Base-by-base conservation (phyloP, 2,797 vertebrate genomes). In the Peromyscus melanophrys region DNA sequence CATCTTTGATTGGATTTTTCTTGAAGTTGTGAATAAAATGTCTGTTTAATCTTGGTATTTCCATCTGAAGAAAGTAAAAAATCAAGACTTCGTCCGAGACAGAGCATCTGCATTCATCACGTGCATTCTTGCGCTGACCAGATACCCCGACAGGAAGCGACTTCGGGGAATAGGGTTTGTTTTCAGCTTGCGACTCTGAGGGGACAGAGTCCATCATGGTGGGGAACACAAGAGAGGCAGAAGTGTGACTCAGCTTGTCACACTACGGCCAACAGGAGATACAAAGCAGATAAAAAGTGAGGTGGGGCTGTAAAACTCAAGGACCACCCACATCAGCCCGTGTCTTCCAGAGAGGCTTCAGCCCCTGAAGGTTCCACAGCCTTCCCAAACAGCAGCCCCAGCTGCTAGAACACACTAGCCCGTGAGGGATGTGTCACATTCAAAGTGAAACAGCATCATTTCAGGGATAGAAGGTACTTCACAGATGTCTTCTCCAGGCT, bases 21-120 rank as follows among this genome's bases (percentile, higher is more conserved):
- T 69, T 80, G 73, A 76, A 59, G 78, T 19, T 89, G 34, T 86
- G 37, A 94, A 90, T 61, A 82, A 92, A 84, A 82, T 65, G 52
- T 95, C 91, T 76, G 65, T 59, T 59, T 6, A 23, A 88, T 37
- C 57, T 40, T 57, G 75, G 37, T 88, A 13, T 43, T 34, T 94
- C 61, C 65, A 65, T 67, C 57, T 83, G 71, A 34, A 55, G 34
- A 73, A 71, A 81, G 52, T 97, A 63, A 89, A 85, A 75, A 63
- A 82, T 77, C 12, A 57, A 81, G 67, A 71, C 34, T 55, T 55
- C 17, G 43, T 55, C 37, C 34, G 49, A 16, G n/a, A 69, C 21
- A 37, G 43, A 69, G 29, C 63, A 49, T n/a, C 63, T 85, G 29
- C 11, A 0, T 14, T 11, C 12, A 43, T 55, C 17, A n/a, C 0